Evolutionary conservation across 2,113 vertebrate genomes (phyloP), one percentile per base, ranked within the genome.

Genomic region (Gallinago media): DNA sequence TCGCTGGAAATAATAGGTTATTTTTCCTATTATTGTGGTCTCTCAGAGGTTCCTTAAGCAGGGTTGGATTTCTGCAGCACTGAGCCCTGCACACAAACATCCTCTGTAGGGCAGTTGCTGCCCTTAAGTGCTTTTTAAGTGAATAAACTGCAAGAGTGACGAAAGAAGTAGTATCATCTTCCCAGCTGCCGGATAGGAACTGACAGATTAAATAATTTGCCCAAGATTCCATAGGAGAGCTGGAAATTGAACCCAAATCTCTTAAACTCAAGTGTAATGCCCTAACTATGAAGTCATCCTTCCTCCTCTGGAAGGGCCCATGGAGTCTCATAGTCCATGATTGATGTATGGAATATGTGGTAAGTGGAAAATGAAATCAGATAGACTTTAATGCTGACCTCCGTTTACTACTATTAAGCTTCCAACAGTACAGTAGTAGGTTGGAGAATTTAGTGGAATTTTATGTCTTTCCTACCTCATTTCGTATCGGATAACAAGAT

Each of bases 291-390:
- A 86, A 82, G 71, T n/a, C 42, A 73, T 73, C 55, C 42, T 76
- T 70, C 54, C 55, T 89, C 22, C 22, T 63, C 12, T 82, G 62
- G 66, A 80, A n/a, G 36, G 46, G 54, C 18, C 42, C 49, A 15
- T 34, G 46, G 17, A 85, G 26, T 47, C 58, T 83, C 23, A 73
- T 50, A 58, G 42, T 36, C 62, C 18, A 9, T 38, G 78, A 73
- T 15, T 77, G 88, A 95, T 70, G 66, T 88, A 23, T 4, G 1
- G 85, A 92, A 85, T 92, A 76, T 32, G 25, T 75, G 84, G 58
- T 66, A 90, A 90, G 75, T 66, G 82, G 71, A 80, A 94, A 96
- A 94, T 77, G 29, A 95, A 96, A 90, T 88, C 93, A 92, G 42
- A 36, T 52, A 49, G 63, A 62, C 59, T 87, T 92, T 67, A 88